Evolutionary conservation across 2,113 vertebrate species (phyloP).

Genomic region (Jacana jacana): DNA sequence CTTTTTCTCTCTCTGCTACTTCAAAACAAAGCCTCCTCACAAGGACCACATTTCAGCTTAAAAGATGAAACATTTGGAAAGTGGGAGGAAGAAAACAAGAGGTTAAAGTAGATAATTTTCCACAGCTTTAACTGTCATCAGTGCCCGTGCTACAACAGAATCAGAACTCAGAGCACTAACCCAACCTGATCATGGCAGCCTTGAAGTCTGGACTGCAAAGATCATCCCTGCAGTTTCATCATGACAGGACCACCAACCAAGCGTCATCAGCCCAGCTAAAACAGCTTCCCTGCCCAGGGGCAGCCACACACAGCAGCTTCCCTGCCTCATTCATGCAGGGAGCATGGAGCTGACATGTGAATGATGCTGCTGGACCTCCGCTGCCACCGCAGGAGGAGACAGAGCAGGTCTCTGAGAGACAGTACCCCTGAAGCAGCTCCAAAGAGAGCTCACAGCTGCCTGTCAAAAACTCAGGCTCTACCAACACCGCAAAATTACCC

Average conservation of each 20-base stretch:
- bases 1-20: background rate
- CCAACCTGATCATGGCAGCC: background rate
- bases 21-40: background rate
- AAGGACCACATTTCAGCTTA: background rate
- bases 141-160: background rate
- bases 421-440: background rate
- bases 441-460: background rate
- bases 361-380: background rate
- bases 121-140: background rate
- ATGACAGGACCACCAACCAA: background rate
- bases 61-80: background rate
- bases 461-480: background rate
- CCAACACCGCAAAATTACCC: background rate
- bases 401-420: background rate
- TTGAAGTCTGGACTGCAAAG: background rate
- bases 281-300: background rate
- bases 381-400: background rate
- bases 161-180: background rate
- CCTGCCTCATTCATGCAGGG: background rate
- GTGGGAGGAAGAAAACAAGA: background rate
- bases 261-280: background rate
- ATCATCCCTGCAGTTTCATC: background rate
- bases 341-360: background rate
- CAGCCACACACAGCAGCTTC: fast-evolving
- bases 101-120: background rate